Evolutionary conservation across 37 sponge, comb jelly and placozoan species (phyloP).

Genomic region (Mnemiopsis leidyi): DNA sequence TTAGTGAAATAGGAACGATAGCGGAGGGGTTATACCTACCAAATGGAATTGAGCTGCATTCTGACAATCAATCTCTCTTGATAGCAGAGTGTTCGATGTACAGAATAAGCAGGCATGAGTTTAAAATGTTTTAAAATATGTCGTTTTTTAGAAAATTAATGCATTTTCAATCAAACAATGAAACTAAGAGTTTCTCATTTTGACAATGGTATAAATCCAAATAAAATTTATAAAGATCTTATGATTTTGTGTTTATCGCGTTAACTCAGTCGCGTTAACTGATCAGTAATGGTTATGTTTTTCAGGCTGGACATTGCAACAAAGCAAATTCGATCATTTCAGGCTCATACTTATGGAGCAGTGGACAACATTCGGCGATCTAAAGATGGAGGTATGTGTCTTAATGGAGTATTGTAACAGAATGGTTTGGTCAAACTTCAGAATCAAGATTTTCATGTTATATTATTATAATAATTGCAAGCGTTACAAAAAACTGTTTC

Average conservation of each 20-base stretch:
- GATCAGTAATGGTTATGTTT: too few relatives aligned
- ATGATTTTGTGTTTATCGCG: too few relatives aligned
- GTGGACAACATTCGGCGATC: slow-evolving; percentile 20
- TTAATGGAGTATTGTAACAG: too few relatives aligned
- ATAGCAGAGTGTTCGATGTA: not conserved
- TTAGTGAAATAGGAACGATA: too few relatives aligned
- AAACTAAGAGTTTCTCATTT: too few relatives aligned
- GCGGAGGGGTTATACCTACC: not conserved
- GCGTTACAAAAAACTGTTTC: not conserved
- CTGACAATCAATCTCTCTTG: not conserved
- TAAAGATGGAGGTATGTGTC: not conserved
- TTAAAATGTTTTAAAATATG: not conserved
- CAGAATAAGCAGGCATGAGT: not conserved
- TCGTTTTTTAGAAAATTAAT: not conserved
- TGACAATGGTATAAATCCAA: too few relatives aligned
- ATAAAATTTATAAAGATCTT: too few relatives aligned
- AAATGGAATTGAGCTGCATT: not conserved
- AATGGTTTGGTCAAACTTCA: too few relatives aligned
- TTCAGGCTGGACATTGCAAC: not conserved
- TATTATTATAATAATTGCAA: too few relatives aligned
- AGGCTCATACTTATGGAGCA: not conserved
- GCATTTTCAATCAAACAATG: not conserved
- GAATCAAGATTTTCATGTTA: too few relatives aligned
- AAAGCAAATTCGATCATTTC: not conserved
- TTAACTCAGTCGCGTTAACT: too few relatives aligned